phyloP scores from a whole-genome alignment of 2,113 vertebrate species.

The Progne subis region DNA sequence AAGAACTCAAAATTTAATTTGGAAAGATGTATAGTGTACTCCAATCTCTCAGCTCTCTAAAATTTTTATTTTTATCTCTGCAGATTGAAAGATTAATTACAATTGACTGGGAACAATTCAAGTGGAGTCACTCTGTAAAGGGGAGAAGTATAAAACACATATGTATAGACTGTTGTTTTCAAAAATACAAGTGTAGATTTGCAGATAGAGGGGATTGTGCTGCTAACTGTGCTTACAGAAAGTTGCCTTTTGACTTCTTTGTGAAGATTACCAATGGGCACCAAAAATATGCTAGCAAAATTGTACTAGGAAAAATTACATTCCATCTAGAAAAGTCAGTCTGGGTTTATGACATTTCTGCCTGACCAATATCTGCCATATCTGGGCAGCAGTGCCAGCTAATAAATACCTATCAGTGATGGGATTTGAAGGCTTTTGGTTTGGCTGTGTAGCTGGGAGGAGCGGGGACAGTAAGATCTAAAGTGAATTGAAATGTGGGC shows the following conservation, averaged over 20 bases:
- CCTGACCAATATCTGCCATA: not conserved
- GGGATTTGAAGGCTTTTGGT: not conserved
- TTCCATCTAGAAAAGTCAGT: not conserved
- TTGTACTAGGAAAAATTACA: not conserved
- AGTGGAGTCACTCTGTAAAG: not conserved
- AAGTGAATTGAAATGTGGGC: not conserved
- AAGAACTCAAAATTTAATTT: not conserved
- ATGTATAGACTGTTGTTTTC: not conserved
- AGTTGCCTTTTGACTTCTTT: not conserved
- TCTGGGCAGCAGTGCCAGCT: not conserved
- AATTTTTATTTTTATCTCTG: not conserved
- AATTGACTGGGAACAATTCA: not conserved
- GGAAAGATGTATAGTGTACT: not conserved
- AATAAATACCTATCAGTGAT: not conserved
- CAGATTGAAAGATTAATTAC: not conserved
- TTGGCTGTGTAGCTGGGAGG: not conserved
- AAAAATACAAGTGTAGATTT: not conserved
- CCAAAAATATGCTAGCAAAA: not conserved
- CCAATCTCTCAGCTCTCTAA: not conserved
- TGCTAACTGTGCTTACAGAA: not conserved
- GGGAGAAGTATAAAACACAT: not conserved
- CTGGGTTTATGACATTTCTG: not conserved
- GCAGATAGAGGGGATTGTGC: not conserved
- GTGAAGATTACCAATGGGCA: not conserved
- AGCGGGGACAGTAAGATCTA: not conserved